Conservation (phyloP, 2,113 vertebrate species). For the Tylochromis polylepis region DNA sequence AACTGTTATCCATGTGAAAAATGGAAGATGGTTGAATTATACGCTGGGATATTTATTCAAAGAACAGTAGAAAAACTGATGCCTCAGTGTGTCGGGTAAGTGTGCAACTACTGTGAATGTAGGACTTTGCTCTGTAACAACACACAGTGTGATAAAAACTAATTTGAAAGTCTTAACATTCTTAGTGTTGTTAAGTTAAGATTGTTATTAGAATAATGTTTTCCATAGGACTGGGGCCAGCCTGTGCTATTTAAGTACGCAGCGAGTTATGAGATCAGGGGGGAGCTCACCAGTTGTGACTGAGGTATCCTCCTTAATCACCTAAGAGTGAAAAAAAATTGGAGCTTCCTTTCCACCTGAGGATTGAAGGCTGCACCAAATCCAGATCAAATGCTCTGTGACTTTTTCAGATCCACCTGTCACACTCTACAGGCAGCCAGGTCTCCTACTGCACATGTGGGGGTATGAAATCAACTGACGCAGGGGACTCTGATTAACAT, state of each 20-base stretch:
- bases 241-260: neutral
- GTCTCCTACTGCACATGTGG: neutral
- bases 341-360: neutral
- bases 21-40: neutral
- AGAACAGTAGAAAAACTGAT: neutral
- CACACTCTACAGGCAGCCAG: neutral
- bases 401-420: constrained; percentile 13
- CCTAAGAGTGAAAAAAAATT: neutral
- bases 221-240: neutral
- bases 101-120: neutral
- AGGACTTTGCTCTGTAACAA: neutral
- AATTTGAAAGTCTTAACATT: neutral
- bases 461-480: neutral
- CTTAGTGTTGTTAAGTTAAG: neutral
- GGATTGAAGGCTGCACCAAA: constrained; percentile 12
- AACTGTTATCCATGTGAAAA: neutral
- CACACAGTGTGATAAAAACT: neutral
- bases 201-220: neutral
- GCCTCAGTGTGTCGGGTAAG: constrained; percentile 43
- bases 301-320: neutral
- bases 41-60: neutral
- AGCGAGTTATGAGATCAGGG: neutral
- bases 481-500: neutral
- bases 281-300: neutral
- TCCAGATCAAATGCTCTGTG: neutral